These are phyloP conservation scores for Hymenochirus boettgeri DNA, from an alignment of 2,113 vertebrate species.

Conservation along the genomic window DNA sequence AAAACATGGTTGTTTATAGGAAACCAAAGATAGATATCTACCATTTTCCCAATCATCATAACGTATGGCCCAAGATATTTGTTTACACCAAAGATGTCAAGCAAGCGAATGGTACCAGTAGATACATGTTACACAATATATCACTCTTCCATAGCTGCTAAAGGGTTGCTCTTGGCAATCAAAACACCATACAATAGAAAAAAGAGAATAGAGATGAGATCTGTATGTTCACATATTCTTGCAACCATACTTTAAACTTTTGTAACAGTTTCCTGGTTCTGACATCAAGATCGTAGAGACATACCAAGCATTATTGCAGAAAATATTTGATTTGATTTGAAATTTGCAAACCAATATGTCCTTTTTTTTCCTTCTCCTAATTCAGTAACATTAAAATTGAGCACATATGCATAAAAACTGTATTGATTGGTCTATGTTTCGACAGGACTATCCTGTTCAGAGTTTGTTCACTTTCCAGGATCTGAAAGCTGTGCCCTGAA, in stretches of 20 bases:
- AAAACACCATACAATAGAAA: conserved; percentile 92
- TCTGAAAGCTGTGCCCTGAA: no score
- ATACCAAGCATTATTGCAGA: conserved; percentile 20
- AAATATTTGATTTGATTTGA: background rate
- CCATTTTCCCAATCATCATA: conserved; percentile 99
- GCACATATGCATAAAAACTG: no score
- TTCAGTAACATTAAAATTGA: conserved; percentile 1
- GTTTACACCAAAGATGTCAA: conserved; percentile 98
- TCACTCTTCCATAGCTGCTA: conserved; percentile 91
- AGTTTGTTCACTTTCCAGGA: no score
- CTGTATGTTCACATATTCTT: conserved; percentile 97
- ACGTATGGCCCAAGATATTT: conserved; percentile 98
- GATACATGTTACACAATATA: conserved; percentile 98
- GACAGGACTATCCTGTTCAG: no score
- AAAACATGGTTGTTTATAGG: background rate
- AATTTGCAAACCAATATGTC: background rate
- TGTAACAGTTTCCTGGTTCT: conserved; percentile 95
- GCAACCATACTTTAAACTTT: conserved; percentile 98
- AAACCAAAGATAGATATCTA: conserved; percentile 55
- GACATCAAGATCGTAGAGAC: conserved; percentile 87
- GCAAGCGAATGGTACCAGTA: conserved; percentile 97
- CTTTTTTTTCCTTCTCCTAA: background rate
- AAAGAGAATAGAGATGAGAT: conserved; percentile 97
- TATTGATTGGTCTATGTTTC: no score
- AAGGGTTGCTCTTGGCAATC: conserved; percentile 93